phyloP scores from a whole-genome alignment of 2,888 invertebrate genomes.

The Prosopocoilus inquinatus region DNA sequence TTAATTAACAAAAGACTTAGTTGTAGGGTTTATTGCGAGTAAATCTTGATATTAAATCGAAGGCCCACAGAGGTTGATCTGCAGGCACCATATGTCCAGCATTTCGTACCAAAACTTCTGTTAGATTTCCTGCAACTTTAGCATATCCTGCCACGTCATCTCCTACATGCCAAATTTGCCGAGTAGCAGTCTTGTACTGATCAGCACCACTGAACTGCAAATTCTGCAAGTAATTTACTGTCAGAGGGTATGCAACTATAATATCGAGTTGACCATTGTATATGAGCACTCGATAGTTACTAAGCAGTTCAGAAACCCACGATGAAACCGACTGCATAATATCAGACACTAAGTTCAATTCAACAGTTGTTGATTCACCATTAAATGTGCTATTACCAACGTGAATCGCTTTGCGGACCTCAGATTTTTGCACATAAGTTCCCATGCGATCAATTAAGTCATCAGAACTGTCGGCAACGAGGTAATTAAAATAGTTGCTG shows the following conservation, averaged over 20 bases:
- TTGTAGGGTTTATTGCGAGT: slow-evolving; percentile 49
- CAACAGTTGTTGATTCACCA: slow-evolving; percentile 62
- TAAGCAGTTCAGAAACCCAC: slow-evolving; percentile 67
- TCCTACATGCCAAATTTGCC: slow-evolving; percentile 69
- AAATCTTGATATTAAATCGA: slow-evolving; percentile 70
- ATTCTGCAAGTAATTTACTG: slow-evolving; percentile 72
- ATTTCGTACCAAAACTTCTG: slow-evolving; percentile 72
- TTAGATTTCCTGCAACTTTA: slow-evolving; percentile 68
- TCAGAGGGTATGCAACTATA: slow-evolving; percentile 84
- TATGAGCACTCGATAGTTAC: slow-evolving; percentile 70
- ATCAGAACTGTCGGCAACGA: slow-evolving; percentile 60
- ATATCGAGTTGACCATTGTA: slow-evolving; percentile 92
- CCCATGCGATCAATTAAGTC: slow-evolving; percentile 56
- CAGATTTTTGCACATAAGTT: slow-evolving; percentile 61
- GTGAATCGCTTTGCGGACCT: slow-evolving; percentile 73
- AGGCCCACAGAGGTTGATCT: slow-evolving; percentile 76
- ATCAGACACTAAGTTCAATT: slow-evolving; percentile 69
- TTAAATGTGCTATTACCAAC: slow-evolving; percentile 78
- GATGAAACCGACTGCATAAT: slow-evolving; percentile 79
- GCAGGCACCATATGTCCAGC: slow-evolving; percentile 82
- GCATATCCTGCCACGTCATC: slow-evolving; percentile 73
- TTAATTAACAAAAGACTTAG: slow-evolving; percentile 10
- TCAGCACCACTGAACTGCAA: slow-evolving; percentile 67
- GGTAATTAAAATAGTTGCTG: slow-evolving; percentile 71
- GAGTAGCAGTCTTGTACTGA: slow-evolving; percentile 64